phyloP scores from a whole-genome alignment of 2,888 invertebrate genomes.

The Limnephilus lunatus region DNA sequence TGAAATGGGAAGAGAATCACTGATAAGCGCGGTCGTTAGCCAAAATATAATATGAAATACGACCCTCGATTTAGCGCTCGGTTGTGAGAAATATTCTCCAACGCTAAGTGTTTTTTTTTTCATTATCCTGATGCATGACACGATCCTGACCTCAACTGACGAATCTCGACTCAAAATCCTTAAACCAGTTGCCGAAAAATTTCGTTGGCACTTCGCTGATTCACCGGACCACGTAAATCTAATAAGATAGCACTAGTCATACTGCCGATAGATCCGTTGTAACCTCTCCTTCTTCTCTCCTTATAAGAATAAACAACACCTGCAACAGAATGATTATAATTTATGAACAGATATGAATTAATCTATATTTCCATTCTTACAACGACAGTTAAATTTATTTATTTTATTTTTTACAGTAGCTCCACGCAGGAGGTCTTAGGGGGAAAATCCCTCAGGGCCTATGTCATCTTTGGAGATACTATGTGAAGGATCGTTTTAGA shows the following conservation, averaged over 20 bases:
- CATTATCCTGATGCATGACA: neutral
- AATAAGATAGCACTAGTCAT: neutral
- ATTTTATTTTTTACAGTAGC: no score
- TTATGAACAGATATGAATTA: neutral
- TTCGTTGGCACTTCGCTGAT: neutral
- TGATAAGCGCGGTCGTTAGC: no score
- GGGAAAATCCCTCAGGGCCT: no score
- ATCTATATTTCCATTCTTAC: no score
- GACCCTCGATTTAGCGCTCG: neutral
- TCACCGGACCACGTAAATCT: no score
- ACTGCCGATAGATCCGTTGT: neutral
- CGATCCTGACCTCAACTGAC: neutral
- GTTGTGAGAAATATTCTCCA: neutral
- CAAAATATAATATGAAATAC: no score
- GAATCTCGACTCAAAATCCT: neutral
- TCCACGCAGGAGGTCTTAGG: no score
- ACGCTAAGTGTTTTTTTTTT: no score
- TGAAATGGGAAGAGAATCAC: no score
- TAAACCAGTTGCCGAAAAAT: neutral
- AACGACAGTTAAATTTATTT: no score
- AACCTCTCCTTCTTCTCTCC: neutral
- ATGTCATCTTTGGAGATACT: no score
- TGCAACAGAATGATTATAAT: neutral
- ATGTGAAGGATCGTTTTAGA: no score
- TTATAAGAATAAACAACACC: neutral